phyloP scores from a whole-genome alignment of 2,113 vertebrate species.

The Pomatostomus ruficeps region DNA sequence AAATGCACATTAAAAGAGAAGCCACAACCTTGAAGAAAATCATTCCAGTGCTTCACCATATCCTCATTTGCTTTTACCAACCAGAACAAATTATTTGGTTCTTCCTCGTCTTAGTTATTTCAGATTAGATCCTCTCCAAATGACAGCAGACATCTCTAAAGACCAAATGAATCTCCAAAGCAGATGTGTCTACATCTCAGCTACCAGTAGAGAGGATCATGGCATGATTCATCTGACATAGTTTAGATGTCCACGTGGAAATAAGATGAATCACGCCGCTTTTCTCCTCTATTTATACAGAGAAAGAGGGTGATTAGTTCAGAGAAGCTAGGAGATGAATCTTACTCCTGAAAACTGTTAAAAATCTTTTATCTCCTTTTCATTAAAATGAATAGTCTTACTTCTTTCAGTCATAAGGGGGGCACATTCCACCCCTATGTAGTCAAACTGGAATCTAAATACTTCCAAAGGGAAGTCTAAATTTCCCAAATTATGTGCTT shows the following conservation, averaged over 20 bases:
- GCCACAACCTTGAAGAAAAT: background rate
- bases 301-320: background rate
- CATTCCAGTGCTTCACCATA: background rate
- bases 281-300: background rate
- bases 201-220: background rate
- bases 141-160: background rate
- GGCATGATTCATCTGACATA: slow-evolving; percentile 1
- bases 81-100: background rate
- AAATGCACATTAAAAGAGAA: background rate
- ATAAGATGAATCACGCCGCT: background rate
- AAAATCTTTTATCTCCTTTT: background rate
- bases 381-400: background rate
- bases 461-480: background rate
- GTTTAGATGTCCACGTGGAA: slow-evolving; percentile 22
- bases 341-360: background rate
- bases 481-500: background rate
- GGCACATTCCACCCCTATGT: background rate
- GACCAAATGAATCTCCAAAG: background rate
- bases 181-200: background rate
- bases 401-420: background rate
- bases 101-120: background rate
- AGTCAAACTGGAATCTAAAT: background rate
- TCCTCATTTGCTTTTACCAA: background rate
- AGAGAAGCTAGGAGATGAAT: background rate
- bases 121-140: background rate